Evolutionary conservation across 1,140 invertebrate species (phyloP).

Genomic region (Drosophila takahashii): DNA sequence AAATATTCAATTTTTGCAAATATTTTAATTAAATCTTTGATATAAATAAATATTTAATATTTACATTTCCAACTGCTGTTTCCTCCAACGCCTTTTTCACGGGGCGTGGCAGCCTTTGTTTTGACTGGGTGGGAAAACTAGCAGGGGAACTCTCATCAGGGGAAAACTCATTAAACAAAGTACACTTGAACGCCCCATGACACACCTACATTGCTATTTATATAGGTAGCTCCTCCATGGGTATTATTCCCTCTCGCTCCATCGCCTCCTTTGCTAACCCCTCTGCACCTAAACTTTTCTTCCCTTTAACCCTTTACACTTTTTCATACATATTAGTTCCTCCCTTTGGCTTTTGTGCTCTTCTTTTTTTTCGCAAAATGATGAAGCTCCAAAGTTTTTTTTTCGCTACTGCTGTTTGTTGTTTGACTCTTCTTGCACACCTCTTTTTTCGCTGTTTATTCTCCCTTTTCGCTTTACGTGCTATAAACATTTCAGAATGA

Average conservation of each 20-base stretch:
- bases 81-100: background rate
- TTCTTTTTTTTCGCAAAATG: slow-evolving; percentile 8
- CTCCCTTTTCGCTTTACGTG: slow-evolving; percentile 31
- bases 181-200: slow-evolving; percentile 67
- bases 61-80: background rate
- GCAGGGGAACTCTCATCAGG: slow-evolving; percentile 37
- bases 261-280: background rate
- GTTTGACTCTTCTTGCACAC: slow-evolving; percentile 28
- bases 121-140: slow-evolving; percentile 23
- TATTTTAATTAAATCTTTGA: background rate
- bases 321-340: slow-evolving; percentile 21
- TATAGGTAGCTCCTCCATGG: slow-evolving; percentile 5
- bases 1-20: background rate
- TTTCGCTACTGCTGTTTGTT: slow-evolving; percentile 18
- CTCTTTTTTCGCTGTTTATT: slow-evolving; percentile 31
- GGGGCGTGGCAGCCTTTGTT: slow-evolving; percentile 46
- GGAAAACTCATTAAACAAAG: slow-evolving; percentile 81
- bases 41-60: slow-evolving; percentile 3
- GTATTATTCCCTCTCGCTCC: slow-evolving; percentile 8
- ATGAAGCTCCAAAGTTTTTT: slow-evolving; percentile 10
- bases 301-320: slow-evolving; percentile 14
- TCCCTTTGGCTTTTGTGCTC: slow-evolving; percentile 10
- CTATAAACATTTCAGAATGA: slow-evolving; percentile 52
- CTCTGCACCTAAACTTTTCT: slow-evolving; percentile 27
- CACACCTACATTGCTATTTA: slow-evolving; percentile 34